These are phyloP conservation scores for Periphyllus acericola DNA, from an alignment of 2,888 invertebrate genomes.

Conservation along the genomic window DNA sequence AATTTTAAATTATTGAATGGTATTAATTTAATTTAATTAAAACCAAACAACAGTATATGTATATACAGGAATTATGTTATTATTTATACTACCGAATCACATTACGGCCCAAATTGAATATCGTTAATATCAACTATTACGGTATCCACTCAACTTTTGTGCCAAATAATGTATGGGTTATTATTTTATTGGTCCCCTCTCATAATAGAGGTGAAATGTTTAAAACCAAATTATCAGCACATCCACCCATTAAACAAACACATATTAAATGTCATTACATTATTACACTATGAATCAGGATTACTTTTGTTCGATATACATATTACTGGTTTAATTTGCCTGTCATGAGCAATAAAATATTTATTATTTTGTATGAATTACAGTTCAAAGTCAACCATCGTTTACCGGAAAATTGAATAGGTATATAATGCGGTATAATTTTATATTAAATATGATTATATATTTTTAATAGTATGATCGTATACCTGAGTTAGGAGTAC, in stretches of 20 bases:
- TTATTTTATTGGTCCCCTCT: constrained; percentile 40
- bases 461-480: too few relatives aligned
- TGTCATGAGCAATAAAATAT: constrained; percentile 22
- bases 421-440: not conserved
- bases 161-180: constrained; percentile 27
- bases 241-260: constrained; percentile 20
- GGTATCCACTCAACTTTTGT: constrained; percentile 19
- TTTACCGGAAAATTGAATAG: not conserved
- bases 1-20: not conserved
- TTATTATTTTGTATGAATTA: not conserved
- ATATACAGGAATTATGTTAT: not conserved
- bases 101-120: constrained; percentile 41
- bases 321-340: not conserved
- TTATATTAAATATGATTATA: too few relatives aligned
- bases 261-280: constrained; percentile 44
- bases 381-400: not conserved
- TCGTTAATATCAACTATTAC: constrained; percentile 34
- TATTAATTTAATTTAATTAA: constrained; percentile 24
- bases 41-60: not conserved
- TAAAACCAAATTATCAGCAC: constrained; percentile 45
- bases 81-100: constrained; percentile 6
- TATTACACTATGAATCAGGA: constrained; percentile 39
- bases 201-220: constrained; percentile 51
- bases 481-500: too few relatives aligned
- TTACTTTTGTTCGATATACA: constrained; percentile 7